Base-by-base conservation (phyloP, 2,888 invertebrate species). In the Elmis aenea region DNA sequence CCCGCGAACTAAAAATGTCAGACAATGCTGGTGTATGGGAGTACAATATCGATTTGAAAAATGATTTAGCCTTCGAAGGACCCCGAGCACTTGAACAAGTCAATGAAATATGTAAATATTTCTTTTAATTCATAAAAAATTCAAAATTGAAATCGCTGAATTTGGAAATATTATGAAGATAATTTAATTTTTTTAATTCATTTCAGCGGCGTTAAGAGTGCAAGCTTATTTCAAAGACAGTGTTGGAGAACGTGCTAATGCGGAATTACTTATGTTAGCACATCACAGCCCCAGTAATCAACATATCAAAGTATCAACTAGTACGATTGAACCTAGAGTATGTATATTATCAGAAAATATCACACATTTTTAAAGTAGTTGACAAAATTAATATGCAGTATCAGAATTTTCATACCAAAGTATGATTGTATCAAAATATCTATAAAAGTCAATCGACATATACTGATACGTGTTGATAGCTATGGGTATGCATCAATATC, bases 291-390 rank as follows among this genome's bases (percentile, higher is more conserved):
- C 85, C 1, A 75, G 79, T 45, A 79, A 86, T 62, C 84, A 85
- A 50, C 90, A 92, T 59, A 79, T 95, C 5, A 84, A 89, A 59
- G 81, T 94, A 11, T 74, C 81, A 3, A 93, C 94, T 1, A 89
- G 87, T 43, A 94, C 94, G 0, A 77, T 77, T 6, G 71, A 81
- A 32, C 86, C 92, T 0, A 78, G 75, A 72, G 85, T 84, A 61
- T 53, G 55, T 53, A 23, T 34, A 14, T 12, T n/a, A n/a, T n/a
- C n/a, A n/a, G n/a, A n/a, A n/a, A n/a, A n/a, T n/a, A n/a, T 11
- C 1, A 29, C 9, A 23, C 9, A 6, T 22, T 22, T 22, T 22
- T 23, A 2, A 1, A 21, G 9, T 1, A 11, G 23, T n/a, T n/a
- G n/a, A n/a, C n/a, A n/a, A n/a, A n/a, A n/a, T n/a, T n/a, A n/a